Evolutionary conservation across 30 jellyfish, hydroid and myxozoan species (phyloP).

Genomic region (Turritopsis rubra): DNA sequence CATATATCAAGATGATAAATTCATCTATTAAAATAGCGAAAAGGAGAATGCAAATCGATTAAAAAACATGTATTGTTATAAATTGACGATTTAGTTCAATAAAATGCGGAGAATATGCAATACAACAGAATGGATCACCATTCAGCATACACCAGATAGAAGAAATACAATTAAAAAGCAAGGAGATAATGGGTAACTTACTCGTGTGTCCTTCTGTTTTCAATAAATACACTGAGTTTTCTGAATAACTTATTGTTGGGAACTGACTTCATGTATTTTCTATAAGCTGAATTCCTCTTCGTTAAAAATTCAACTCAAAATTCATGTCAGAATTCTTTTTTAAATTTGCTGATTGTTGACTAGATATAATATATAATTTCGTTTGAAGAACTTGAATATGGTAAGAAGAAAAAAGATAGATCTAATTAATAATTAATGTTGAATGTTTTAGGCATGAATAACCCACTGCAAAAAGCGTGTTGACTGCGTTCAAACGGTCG

Average conservation of each 20-base stretch:
- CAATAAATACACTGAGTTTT: not conserved
- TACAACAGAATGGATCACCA: not conserved
- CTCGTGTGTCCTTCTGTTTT: not conserved
- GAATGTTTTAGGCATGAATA: constrained; percentile 1
- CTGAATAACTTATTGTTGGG: not conserved
- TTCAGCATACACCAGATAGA: not conserved
- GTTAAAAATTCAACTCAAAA: not conserved
- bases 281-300: not conserved
- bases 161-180: not conserved
- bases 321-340: not conserved
- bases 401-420: not conserved
- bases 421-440: constrained; percentile 2
- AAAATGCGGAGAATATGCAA: not conserved
- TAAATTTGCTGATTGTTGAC: not conserved
- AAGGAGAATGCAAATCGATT: not conserved
- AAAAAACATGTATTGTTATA: not conserved
- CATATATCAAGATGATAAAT: not conserved
- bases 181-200: not conserved
- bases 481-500: constrained; percentile 12
- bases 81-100: not conserved
- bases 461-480: constrained; percentile 13
- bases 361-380: not conserved
- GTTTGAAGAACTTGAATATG: not conserved
- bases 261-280: not conserved
- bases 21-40: not conserved